These are phyloP conservation scores for Halisarca cf. caerulea DNA, from an alignment of 37 sponge, comb jelly and placozoan genomes.

Conservation along the genomic window DNA sequence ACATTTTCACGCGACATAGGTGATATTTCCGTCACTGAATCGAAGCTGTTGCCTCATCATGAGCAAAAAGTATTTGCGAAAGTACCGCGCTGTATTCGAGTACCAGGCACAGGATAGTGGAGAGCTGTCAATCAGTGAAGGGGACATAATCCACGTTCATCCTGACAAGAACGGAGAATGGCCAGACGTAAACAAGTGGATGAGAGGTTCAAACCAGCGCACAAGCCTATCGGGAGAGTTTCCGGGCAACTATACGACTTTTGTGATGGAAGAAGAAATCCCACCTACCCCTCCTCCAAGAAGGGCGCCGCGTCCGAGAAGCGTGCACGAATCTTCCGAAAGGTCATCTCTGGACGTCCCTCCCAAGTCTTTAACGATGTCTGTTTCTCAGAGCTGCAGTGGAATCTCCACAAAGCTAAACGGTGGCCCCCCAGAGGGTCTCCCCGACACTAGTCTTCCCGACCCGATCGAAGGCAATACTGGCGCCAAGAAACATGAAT, in stretches of 20 bases:
- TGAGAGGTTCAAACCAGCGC: constrained; percentile 57
- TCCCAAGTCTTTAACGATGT: no score
- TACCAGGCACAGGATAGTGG: constrained; percentile 51
- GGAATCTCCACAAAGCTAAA: not conserved
- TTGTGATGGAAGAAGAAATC: constrained; percentile 45
- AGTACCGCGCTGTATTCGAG: constrained; percentile 44
- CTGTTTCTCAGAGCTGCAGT: no score
- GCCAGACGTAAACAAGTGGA: constrained; percentile 60
- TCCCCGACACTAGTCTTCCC: not conserved
- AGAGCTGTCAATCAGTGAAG: constrained; percentile 58
- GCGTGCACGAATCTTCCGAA: not conserved
- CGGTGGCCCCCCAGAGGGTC: not conserved
- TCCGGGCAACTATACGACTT: constrained; percentile 64
- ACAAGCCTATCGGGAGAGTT: constrained; percentile 67
- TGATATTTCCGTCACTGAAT: no score
- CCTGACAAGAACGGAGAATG: constrained; percentile 36
- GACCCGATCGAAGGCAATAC: not conserved
- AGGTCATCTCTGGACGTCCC: no score
- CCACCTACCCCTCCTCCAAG: constrained; percentile 43
- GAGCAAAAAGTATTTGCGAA: constrained; percentile 26
- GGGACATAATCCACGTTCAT: constrained; percentile 52
- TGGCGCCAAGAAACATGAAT: not conserved
- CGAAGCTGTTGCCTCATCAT: not conserved
- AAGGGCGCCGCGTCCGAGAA: not conserved
- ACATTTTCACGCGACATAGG: no score